Evolutionary conservation across 2,797 vertebrate species (phyloP), one percentile per base, ranked within the genome.

Genomic region (Lagorchestes hirsutus): DNA sequence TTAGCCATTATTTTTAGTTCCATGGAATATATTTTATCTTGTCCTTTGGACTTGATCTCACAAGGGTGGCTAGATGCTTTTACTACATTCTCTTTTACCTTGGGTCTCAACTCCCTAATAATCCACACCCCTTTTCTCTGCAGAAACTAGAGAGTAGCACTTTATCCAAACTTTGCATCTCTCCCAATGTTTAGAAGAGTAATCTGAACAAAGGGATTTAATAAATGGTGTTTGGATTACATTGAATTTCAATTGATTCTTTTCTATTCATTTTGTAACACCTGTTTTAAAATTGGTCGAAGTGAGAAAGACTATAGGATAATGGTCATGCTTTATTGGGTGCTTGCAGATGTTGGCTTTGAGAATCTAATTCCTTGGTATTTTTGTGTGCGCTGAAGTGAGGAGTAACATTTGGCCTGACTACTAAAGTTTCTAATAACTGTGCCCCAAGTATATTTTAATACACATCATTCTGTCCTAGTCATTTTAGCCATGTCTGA

Each of bases 251-350:
- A 82, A 3, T 46, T 22, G 24, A 3, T 82, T 40, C 40, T 82
- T 82, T 46, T 46, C 74, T 82, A 46, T 82, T 82, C 74, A 82
- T 82, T 82, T 82, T 46, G 22, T 40, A 40, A 40, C 40, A 82
- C 40, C 22, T 46, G 5, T 82, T 82, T 82, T 82, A 22, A 46
- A 82, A 46, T 27, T 82, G 74, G 8, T 5, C 54, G 6, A 92
- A 55, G 12, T 67, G 58, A 91, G 46, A 5, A 92, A 94, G 52
- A 28, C 5, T 11, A 28, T 12, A 55, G 18, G 90, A 22, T 14
- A 54, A 46, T 54, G 5, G 18, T 94, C 22, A 57, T 82, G 55
- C 62, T 96, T 92, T 93, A 56, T 92, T 95, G 55, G 12, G 57
- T 93, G 87, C 93, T 58, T 5, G 55, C n/a, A 62, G 54, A 55